Evolutionary conservation across 2,888 invertebrate species (phyloP).

Genomic region (Dicycla oo): DNA sequence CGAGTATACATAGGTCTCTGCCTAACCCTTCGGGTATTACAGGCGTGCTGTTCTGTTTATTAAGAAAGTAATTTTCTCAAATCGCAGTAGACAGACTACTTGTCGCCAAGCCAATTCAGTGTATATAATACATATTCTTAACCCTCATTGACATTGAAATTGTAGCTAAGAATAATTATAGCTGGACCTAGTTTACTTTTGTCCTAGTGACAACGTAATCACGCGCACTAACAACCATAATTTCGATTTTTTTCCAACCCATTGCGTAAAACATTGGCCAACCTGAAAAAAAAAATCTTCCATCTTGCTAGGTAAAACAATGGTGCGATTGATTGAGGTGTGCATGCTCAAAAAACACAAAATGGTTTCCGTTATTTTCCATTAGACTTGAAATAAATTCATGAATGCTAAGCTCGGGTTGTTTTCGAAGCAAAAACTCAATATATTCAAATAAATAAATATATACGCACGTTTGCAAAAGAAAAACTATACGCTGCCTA

Average conservation of each 20-base stretch:
- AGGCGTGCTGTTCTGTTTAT: no score
- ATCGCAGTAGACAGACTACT: not conserved
- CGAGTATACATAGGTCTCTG: no score
- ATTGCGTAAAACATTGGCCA: not conserved
- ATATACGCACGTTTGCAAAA: not conserved
- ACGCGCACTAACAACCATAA: not conserved
- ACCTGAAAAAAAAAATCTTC: not conserved
- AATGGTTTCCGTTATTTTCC: conserved; percentile 17
- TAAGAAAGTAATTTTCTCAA: not conserved
- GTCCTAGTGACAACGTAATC: conserved; percentile 25
- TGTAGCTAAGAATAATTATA: conserved; percentile 49
- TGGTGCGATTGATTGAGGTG: not conserved
- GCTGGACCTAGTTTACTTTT: conserved; percentile 27
- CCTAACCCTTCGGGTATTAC: no score
- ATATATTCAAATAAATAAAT: conserved; percentile 47
- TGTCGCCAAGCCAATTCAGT: conserved; percentile 4
- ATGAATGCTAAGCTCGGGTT: conserved; percentile 33
- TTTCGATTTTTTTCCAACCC: not conserved
- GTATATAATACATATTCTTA: conserved; percentile 9
- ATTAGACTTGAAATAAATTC: conserved; percentile 13
- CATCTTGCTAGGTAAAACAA: not conserved
- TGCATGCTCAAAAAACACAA: conserved; percentile 4
- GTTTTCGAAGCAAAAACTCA: conserved; percentile 26
- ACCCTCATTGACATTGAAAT: conserved; percentile 51
- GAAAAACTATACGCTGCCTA: conserved; percentile 9